phyloP scores from a whole-genome alignment of 2,888 invertebrate species.

The Tupiocoris notatus region DNA sequence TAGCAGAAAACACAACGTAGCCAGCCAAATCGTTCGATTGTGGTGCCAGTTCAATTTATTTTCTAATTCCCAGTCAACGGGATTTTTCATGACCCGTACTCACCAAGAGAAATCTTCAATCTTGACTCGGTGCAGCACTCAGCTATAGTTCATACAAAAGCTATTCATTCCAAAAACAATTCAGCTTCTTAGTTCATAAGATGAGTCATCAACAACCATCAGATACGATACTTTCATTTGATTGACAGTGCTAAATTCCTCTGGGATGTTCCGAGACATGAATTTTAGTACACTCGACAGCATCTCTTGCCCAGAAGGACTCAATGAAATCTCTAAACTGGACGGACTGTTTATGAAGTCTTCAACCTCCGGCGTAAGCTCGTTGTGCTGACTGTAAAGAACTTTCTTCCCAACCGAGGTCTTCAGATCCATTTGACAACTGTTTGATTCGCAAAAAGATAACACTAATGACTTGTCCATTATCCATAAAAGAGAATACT shows the following conservation, averaged over 20 bases:
- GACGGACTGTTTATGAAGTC: conserved; percentile 9
- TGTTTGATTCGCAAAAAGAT: background rate
- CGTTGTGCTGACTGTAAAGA: background rate
- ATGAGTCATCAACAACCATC: background rate
- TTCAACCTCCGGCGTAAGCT: background rate
- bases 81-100: no score
- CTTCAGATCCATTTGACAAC: background rate
- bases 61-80: no score
- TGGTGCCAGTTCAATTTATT: no score
- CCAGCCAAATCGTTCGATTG: no score
- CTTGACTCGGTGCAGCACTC: no score
- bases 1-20: no score
- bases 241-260: conserved; percentile 1
- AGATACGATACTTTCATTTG: conserved; percentile 9
- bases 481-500: conserved; percentile 9
- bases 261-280: conserved; percentile 14
- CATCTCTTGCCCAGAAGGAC: background rate
- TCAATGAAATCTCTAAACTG: background rate
- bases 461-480: conserved; percentile 7
- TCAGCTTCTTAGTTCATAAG: no score
- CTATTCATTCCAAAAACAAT: no score
- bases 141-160: no score
- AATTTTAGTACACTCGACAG: background rate
- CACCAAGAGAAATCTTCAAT: no score
- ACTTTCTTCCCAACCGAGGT: conserved; percentile 3